These are phyloP conservation scores for Phytoseiulus persimilis DNA, from an alignment of 2,888 invertebrate species.

Conservation along the genomic window DNA sequence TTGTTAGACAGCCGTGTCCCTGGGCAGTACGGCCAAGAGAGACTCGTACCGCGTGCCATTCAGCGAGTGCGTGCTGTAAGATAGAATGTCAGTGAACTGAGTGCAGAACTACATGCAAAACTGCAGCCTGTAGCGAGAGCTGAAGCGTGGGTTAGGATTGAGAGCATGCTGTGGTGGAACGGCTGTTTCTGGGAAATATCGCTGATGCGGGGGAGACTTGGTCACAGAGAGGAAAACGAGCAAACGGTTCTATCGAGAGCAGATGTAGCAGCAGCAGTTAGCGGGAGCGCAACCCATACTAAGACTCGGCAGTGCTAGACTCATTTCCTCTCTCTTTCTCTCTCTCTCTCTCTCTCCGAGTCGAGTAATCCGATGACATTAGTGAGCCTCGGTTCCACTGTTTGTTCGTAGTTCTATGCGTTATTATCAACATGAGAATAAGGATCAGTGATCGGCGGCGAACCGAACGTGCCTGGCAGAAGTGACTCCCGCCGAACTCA, in stretches of 20 bases:
- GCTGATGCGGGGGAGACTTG: not conserved
- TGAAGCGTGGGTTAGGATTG: not conserved
- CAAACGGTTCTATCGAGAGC: not conserved
- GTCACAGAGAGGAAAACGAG: not conserved
- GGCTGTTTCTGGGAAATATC: not conserved
- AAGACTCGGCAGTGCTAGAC: not conserved
- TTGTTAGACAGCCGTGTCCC: conserved; percentile 29
- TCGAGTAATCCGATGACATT: not conserved
- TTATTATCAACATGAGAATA: not conserved
- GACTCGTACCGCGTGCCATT: conserved; percentile 27
- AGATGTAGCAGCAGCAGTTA: not conserved
- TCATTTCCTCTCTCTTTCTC: not conserved
- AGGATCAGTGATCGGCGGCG: conserved; percentile 36
- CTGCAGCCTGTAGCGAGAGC: not conserved
- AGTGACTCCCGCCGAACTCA: conserved; percentile 18
- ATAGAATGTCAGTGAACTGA: not conserved
- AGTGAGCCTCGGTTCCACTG: not conserved
- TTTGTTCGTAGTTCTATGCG: not conserved
- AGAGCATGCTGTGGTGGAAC: not conserved
- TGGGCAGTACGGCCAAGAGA: conserved; percentile 33
- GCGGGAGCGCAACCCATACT: not conserved
- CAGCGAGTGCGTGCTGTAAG: conserved; percentile 25
- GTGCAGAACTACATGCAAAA: not conserved
- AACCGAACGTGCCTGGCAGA: conserved; percentile 36
- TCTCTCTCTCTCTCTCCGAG: not conserved